phyloP scores from a whole-genome alignment of 2,888 invertebrate genomes.

The Drosophila formosana region DNA sequence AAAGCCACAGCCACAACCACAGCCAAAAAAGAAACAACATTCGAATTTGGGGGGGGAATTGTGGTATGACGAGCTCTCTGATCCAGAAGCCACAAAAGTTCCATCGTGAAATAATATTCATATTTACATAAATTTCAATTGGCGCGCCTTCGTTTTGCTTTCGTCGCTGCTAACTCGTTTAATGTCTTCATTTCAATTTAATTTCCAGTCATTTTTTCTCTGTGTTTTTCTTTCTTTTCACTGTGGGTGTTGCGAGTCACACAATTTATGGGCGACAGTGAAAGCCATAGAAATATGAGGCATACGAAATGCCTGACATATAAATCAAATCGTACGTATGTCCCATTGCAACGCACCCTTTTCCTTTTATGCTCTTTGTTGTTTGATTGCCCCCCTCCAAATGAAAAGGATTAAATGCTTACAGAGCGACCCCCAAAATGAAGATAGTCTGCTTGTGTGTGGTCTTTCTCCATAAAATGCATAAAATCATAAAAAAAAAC shows the following conservation, averaged over 20 bases:
- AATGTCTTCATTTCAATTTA: slow-evolving; percentile 71
- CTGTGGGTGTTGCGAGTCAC: slow-evolving; percentile 64
- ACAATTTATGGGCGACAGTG: slow-evolving; percentile 68
- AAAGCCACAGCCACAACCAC: background rate
- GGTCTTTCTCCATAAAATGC: slow-evolving; percentile 28
- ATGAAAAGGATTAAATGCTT: slow-evolving; percentile 73
- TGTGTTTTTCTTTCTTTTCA: slow-evolving; percentile 1
- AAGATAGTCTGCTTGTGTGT: slow-evolving; percentile 32
- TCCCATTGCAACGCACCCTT: slow-evolving; percentile 67
- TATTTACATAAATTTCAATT: slow-evolving; percentile 62
- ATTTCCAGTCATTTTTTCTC: slow-evolving; percentile 45
- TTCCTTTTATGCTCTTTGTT: slow-evolving; percentile 39
- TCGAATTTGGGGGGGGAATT: slow-evolving; percentile 26
- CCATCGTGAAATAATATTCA: slow-evolving; percentile 22
- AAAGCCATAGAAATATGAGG: slow-evolving; percentile 80
- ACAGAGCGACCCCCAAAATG: slow-evolving; percentile 59
- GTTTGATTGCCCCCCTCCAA: slow-evolving; percentile 18
- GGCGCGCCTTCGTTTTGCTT: slow-evolving; percentile 44
- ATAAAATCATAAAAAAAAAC: slow-evolving; percentile 19
- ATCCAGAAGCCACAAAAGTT: slow-evolving; percentile 62
- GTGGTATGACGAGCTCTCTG: slow-evolving; percentile 28
- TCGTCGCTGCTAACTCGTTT: slow-evolving; percentile 35
- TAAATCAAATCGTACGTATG: slow-evolving; percentile 69
- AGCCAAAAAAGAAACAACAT: slow-evolving; percentile 21
- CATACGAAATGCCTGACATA: slow-evolving; percentile 43